Percentiles rank a stretch among this genome's conserved stretches.
phyloP scores from a whole-genome alignment of 92 coral and sea anemone species.

The Diadumene lineata region DNA sequence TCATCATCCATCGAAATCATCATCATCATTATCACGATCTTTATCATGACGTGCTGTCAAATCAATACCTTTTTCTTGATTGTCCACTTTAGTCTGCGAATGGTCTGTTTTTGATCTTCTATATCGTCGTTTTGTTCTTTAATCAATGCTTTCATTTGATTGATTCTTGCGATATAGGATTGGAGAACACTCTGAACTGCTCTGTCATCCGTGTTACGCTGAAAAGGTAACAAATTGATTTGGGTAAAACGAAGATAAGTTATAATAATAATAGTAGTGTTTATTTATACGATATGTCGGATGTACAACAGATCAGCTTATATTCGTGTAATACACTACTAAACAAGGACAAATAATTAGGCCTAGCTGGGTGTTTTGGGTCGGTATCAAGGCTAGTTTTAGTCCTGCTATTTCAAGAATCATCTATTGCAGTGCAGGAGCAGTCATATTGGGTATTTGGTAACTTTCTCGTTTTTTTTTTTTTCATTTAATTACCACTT shows the following conservation, averaged over 20 bases:
- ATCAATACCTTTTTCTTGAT: slow-evolving; percentile 40
- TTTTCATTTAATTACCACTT: too few relatives aligned
- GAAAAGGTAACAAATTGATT: too few relatives aligned
- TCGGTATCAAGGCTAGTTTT: too few relatives aligned
- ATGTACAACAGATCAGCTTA: neutral
- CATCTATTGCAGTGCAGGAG: too few relatives aligned
- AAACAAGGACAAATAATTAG: too few relatives aligned
- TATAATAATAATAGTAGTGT: too few relatives aligned
- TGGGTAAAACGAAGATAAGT: too few relatives aligned
- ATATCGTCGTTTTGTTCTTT: slow-evolving; percentile 33
- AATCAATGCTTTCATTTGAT: slow-evolving; percentile 41
- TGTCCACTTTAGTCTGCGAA: slow-evolving; percentile 30
- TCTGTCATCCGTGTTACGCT: slow-evolving; percentile 18
- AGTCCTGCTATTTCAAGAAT: too few relatives aligned
- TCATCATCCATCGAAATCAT: neutral
- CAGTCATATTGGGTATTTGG: too few relatives aligned
- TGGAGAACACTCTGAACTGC: slow-evolving; percentile 17
- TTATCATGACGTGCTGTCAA: neutral
- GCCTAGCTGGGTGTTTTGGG: too few relatives aligned
- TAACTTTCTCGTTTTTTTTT: too few relatives aligned
- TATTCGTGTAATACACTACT: too few relatives aligned
- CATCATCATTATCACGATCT: neutral
- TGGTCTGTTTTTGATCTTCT: slow-evolving; percentile 27
- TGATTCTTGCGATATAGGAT: slow-evolving; percentile 23
- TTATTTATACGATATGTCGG: neutral